Evolutionary conservation across 2,113 vertebrate genomes (phyloP).

Genomic region (Ceuthmochares aereus): DNA sequence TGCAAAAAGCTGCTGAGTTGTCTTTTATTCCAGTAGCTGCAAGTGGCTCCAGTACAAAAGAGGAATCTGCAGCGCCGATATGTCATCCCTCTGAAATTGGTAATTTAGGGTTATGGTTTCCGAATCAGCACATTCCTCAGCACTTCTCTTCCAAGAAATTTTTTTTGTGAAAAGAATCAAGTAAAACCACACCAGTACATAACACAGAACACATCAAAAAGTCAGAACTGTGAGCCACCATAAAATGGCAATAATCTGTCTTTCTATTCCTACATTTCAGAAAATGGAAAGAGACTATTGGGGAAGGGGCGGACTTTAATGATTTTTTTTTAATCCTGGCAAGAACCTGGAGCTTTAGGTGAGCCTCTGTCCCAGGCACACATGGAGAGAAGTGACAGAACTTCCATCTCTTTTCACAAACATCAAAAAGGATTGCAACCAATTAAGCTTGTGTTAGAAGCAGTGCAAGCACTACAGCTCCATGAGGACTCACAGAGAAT

Average conservation of each 20-base stretch:
- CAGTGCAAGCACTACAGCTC: not conserved
- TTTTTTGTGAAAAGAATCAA: not conserved
- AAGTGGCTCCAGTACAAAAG: constrained; percentile 29
- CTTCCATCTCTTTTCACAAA: not conserved
- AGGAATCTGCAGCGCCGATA: constrained; percentile 30
- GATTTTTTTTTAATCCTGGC: not conserved
- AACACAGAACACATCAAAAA: not conserved
- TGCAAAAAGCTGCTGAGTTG: constrained; percentile 43
- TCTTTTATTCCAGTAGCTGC: constrained; percentile 34
- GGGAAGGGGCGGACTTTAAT: not conserved
- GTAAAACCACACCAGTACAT: not conserved
- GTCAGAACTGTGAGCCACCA: not conserved
- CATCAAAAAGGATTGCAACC: not conserved
- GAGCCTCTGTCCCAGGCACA: not conserved
- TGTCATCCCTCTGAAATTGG: constrained; percentile 46
- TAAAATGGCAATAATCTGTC: not conserved
- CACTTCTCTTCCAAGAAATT: not conserved
- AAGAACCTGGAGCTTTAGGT: not conserved
- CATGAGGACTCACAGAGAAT: not conserved
- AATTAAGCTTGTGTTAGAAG: not conserved
- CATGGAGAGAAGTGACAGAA: not conserved
- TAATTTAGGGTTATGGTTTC: constrained; percentile 68
- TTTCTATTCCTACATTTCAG: not conserved
- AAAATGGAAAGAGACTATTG: not conserved
- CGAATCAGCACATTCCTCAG: constrained; percentile 70